Evolutionary conservation across 1,140 invertebrate species (phyloP).

Genomic region (Epicauta chinensis): DNA sequence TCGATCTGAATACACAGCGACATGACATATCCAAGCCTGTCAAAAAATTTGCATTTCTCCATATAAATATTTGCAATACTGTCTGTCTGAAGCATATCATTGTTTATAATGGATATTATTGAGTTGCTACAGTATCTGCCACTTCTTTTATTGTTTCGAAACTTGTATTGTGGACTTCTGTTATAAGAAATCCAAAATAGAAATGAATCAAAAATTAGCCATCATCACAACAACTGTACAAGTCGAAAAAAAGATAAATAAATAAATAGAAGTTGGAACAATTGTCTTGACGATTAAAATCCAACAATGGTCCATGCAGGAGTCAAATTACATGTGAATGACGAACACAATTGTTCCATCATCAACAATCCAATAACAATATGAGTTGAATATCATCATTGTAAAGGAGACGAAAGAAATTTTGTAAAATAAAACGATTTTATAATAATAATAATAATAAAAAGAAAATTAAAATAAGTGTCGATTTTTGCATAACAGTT

Average conservation of each 20-base stretch:
- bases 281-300: constrained; percentile 18
- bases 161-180: too few relatives aligned
- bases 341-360: constrained; percentile 11
- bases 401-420: background rate
- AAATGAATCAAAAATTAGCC: constrained; percentile 6
- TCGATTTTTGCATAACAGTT: background rate
- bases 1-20: too few relatives aligned
- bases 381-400: background rate
- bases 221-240: constrained; percentile 6
- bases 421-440: too few relatives aligned
- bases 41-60: too few relatives aligned
- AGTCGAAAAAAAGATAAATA: too few relatives aligned
- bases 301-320: constrained; percentile 16
- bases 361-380: background rate
- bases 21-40: too few relatives aligned
- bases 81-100: too few relatives aligned
- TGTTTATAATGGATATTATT: too few relatives aligned
- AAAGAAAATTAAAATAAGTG: background rate
- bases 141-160: too few relatives aligned
- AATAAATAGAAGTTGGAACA: constrained; percentile 2
- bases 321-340: constrained; percentile 23
- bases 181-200: too few relatives aligned
- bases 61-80: too few relatives aligned
- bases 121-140: too few relatives aligned
- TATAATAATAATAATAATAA: background rate